These are phyloP conservation scores for Manis javanica DNA, from an alignment of 2,797 vertebrate species.

Conservation along the genomic window DNA sequence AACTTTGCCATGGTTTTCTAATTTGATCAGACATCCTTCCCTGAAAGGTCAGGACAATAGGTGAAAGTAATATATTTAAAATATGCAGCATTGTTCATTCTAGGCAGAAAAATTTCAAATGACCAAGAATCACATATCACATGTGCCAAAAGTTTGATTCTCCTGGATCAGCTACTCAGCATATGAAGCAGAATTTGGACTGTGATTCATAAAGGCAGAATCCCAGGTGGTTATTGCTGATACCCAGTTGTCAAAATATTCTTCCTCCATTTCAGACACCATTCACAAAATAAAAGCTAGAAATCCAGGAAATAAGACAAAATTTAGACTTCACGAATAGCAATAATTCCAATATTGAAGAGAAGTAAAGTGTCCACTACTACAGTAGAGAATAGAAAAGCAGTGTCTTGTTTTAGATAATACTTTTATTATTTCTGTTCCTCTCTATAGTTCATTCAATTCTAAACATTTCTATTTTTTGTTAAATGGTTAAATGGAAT, in stretches of 20 bases:
- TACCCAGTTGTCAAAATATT: slow-evolving; percentile 62
- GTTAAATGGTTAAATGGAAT: not conserved
- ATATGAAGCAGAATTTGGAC: slow-evolving; percentile 65
- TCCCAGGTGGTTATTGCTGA: slow-evolving; percentile 72
- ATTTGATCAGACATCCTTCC: slow-evolving; percentile 19
- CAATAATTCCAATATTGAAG: slow-evolving; percentile 59
- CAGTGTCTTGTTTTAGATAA: not conserved
- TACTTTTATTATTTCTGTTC: not conserved
- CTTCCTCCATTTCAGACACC: slow-evolving; percentile 66
- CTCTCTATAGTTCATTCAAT: not conserved
- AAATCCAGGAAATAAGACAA: slow-evolving; percentile 22
- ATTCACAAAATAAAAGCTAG: slow-evolving; percentile 60
- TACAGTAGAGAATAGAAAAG: not conserved
- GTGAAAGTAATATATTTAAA: slow-evolving; percentile 48
- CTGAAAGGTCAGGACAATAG: not conserved
- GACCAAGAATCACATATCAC: not conserved
- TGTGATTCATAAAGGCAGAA: slow-evolving; percentile 69
- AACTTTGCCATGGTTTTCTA: slow-evolving; percentile 52
- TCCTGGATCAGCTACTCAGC: slow-evolving; percentile 39
- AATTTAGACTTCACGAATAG: slow-evolving; percentile 64
- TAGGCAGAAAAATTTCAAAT: not conserved
- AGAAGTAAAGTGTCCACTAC: not conserved
- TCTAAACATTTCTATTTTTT: slow-evolving; percentile 4
- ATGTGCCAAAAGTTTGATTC: slow-evolving; percentile 65
- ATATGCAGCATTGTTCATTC: not conserved